Evolutionary conservation across 2,888 invertebrate species (phyloP).

Genomic region (Aspidiotus rigidus): DNA sequence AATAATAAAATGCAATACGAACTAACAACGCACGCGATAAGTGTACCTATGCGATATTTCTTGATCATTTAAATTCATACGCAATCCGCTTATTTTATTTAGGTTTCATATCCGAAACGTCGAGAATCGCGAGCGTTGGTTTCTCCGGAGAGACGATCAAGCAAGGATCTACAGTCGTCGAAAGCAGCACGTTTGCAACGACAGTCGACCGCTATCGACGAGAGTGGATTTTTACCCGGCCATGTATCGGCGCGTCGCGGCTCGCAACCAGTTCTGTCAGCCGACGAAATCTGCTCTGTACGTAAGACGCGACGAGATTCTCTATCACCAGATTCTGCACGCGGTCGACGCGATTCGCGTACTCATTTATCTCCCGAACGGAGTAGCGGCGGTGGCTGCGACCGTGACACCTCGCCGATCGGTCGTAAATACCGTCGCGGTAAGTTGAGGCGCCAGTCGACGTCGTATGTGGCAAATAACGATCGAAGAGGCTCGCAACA

Average conservation of each 20-base stretch:
- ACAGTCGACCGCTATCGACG: slow-evolving; percentile 83
- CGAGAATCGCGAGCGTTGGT: slow-evolving; percentile 42
- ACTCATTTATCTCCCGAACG: slow-evolving; percentile 63
- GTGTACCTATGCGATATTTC: no score
- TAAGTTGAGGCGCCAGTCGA: slow-evolving; percentile 66
- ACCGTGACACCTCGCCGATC: slow-evolving; percentile 68
- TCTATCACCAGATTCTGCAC: slow-evolving; percentile 81
- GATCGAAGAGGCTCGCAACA: slow-evolving; percentile 39
- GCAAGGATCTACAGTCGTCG: slow-evolving; percentile 39
- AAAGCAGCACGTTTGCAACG: slow-evolving; percentile 63
- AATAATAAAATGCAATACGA: no score
- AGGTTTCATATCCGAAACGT: slow-evolving; percentile 39
- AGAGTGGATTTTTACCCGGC: slow-evolving; percentile 60
- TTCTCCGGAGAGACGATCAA: slow-evolving; percentile 42
- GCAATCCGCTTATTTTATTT: slow-evolving; percentile 1
- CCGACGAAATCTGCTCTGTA: slow-evolving; percentile 50
- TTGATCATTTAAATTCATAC: not conserved
- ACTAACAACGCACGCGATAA: no score
- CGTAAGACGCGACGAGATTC: slow-evolving; percentile 72
- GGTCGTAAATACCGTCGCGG: slow-evolving; percentile 60
- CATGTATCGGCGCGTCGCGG: slow-evolving; percentile 52
- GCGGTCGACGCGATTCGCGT: slow-evolving; percentile 57
- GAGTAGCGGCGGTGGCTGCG: slow-evolving; percentile 54
- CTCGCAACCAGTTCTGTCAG: slow-evolving; percentile 69
- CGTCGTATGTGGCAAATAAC: slow-evolving; percentile 40